Base-by-base conservation (phyloP, 2,113 vertebrate genomes). In the Rattus rattus region DNA sequence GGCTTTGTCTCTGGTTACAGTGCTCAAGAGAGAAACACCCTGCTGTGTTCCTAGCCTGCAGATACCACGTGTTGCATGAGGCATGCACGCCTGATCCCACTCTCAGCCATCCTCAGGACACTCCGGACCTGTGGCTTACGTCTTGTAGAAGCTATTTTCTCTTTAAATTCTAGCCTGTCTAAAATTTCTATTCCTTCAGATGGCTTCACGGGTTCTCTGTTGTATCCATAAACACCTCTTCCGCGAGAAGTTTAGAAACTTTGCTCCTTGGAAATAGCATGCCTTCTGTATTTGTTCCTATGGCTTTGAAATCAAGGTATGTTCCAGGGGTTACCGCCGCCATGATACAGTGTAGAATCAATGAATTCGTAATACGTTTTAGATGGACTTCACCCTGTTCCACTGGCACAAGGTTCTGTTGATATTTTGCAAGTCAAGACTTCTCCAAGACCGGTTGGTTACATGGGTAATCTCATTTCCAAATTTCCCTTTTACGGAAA, bases 401-500 rank as follows among this genome's bases (percentile, higher is more conserved):
- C 95, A 93, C 28, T 97, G 94, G 97, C 97, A 94, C 20, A 26
- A 0, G 5, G 72, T 94, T 94, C 94, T 97, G 92, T 87, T 97
- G 96, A 86, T 96, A 97, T 98, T 97, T 97, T 97, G 97, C 97
- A 98, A 98, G 97, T 97, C 97, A 97, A 94, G 95, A 90, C 65
- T 92, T 97, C 97, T 98, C 96, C 94, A 96, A 93, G 83, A 63
- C 72, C 79, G 96, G 92, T 94, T 97, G 95, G 83, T 94, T 95
- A 77, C 65, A n/a, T 59, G 91, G 95, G 92, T 97, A 98, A 98
- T 97, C 97, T 97, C 97, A 97, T 96, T 98, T 96, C 70, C 22
- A n/a, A n/a, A n/a, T n/a, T n/a, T 90, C 84, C 87, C 69, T 96
- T 96, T 61, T 81, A 88, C 93, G 93, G 93, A 94, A 96, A 97